Percentiles rank a stretch among this genome's conserved stretches.
These are phyloP conservation scores for Aptenodytes patagonicus DNA, from an alignment of 2,113 vertebrate genomes.

Conservation along the genomic window DNA sequence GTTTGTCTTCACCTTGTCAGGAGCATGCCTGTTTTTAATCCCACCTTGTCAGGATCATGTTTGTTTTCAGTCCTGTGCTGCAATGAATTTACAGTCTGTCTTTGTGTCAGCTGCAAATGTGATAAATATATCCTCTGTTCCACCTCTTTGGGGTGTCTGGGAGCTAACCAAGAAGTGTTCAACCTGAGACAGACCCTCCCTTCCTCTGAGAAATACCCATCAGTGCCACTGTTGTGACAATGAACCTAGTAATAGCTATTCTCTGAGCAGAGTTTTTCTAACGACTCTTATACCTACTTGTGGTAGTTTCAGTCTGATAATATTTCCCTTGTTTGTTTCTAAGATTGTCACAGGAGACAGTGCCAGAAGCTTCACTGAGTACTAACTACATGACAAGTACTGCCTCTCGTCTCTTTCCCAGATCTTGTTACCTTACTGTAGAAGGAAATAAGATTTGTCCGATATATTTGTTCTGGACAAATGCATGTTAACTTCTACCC, in stretches of 20 bases:
- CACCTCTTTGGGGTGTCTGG: background rate
- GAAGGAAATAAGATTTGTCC: background rate
- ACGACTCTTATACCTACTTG: background rate
- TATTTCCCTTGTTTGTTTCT: background rate
- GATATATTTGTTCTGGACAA: background rate
- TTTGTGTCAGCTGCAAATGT: background rate
- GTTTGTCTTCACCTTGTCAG: background rate
- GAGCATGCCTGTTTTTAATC: background rate
- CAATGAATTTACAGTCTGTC: background rate
- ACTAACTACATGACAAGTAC: background rate
- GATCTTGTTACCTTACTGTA: background rate
- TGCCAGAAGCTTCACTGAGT: background rate
- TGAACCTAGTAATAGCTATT: background rate
- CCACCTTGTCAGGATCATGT: background rate
- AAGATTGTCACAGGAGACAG: background rate
- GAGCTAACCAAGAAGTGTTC: background rate
- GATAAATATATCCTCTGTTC: background rate
- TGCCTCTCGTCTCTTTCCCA: background rate
- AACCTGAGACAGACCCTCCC: background rate
- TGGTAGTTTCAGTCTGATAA: background rate
- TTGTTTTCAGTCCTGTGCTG: background rate
- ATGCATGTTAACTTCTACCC: background rate
- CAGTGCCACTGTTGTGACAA: background rate
- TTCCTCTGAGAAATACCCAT: background rate
- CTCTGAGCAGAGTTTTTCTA: background rate